Conservation (phyloP, 1,140 invertebrate species). For the Sitophilus oryzae region DNA sequence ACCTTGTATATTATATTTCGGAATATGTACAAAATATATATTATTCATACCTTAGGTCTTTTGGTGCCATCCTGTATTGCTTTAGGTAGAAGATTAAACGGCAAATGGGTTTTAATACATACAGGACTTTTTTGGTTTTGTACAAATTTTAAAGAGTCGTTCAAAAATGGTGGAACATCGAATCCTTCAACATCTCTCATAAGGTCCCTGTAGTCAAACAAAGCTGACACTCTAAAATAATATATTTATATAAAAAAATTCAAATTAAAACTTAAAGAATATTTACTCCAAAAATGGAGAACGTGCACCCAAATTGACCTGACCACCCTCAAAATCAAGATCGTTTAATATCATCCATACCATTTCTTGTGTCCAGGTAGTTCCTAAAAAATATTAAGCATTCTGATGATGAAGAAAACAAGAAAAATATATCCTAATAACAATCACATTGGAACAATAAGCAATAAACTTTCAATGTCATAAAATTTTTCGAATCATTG, state of each 20-base stretch:
- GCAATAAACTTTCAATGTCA: too few species aligned
- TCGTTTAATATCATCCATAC: constrained; percentile 51
- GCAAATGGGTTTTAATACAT: constrained; percentile 67
- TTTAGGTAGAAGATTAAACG: constrained; percentile 57
- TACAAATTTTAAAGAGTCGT: constrained; percentile 31
- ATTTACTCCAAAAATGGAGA: constrained; percentile 47
- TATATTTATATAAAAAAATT: not conserved
- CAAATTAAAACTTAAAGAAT: not conserved
- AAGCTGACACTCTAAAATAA: constrained; percentile 39
- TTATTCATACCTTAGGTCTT: constrained; percentile 44
- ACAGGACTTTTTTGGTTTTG: constrained; percentile 46
- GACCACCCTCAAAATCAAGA: constrained; percentile 48
- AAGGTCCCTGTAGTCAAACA: constrained; percentile 40
- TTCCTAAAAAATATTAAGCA: constrained; percentile 39
- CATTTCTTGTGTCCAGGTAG: constrained; percentile 59
- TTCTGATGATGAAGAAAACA: too few species aligned
- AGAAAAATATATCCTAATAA: too few species aligned
- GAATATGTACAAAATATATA: too few species aligned
- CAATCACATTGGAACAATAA: too few species aligned
- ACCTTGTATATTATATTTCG: too few species aligned
- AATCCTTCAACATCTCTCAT: constrained; percentile 33
- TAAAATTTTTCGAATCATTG: too few species aligned
- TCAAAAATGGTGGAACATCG: constrained; percentile 34
- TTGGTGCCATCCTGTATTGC: constrained; percentile 48
- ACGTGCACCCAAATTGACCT: constrained; percentile 35